Conservation (phyloP, 1,140 invertebrate genomes). For the Euura saliciscinereae region DNA sequence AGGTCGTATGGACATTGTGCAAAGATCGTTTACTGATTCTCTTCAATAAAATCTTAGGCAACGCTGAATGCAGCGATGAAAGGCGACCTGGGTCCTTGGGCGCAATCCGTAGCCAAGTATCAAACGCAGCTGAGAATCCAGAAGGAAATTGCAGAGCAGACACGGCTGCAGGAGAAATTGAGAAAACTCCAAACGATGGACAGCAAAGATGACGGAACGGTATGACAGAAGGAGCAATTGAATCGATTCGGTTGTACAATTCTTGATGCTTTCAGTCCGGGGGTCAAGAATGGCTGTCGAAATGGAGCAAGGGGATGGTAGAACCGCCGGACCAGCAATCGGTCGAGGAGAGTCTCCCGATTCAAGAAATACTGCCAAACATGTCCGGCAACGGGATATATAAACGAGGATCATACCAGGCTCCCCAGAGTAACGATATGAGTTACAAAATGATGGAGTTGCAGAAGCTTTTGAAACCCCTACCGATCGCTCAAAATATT, state of each 20-base stretch:
- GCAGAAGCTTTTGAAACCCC: background rate
- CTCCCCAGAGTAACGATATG: background rate
- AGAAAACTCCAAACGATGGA: slow-evolving; percentile 1
- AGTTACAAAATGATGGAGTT: background rate
- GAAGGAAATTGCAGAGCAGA: slow-evolving; percentile 37
- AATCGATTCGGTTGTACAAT: too few relatives aligned
- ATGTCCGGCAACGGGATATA: background rate
- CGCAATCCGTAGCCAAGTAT: slow-evolving; percentile 51
- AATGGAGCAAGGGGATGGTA: slow-evolving; percentile 35
- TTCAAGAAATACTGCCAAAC: background rate
- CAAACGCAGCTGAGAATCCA: slow-evolving; percentile 44
- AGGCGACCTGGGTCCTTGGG: slow-evolving; percentile 49
- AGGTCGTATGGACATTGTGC: too few relatives aligned
- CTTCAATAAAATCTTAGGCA: slow-evolving; percentile 26
- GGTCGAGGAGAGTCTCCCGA: background rate
- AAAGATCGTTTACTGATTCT: too few relatives aligned
- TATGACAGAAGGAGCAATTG: background rate
- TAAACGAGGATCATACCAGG: background rate
- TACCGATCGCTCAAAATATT: background rate
- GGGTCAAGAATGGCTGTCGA: slow-evolving; percentile 36
- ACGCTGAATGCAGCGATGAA: slow-evolving; percentile 45
- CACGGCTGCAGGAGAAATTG: slow-evolving; percentile 17
- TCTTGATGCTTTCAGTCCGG: slow-evolving; percentile 28
- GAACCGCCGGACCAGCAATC: slow-evolving; percentile 17
- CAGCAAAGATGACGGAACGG: background rate